Conservation (phyloP, 2,888 invertebrate species). For the Fissipunctia ypsillon region DNA sequence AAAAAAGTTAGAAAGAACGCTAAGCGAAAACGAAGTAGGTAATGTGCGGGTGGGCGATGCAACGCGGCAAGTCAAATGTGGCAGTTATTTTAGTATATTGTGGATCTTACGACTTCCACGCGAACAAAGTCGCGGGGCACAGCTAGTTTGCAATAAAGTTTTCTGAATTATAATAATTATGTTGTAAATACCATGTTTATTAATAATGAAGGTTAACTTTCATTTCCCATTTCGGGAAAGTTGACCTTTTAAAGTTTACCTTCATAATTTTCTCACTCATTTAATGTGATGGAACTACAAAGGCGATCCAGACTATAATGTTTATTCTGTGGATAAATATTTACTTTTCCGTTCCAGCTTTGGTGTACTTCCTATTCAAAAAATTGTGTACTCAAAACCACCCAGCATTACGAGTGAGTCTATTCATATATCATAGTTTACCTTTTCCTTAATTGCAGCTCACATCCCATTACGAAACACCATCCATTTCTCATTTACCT, state of each 20-base stretch:
- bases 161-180: background rate
- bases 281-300: background rate
- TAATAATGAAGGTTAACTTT: no score
- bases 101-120: no score
- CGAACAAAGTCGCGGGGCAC: no score
- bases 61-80: no score
- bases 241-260: no score
- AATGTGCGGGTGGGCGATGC: no score
- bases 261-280: background rate
- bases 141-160: background rate
- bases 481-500: slow-evolving; percentile 45
- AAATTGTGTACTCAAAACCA: background rate
- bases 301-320: background rate
- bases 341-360: background rate
- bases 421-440: slow-evolving; percentile 9
- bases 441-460: slow-evolving; percentile 25
- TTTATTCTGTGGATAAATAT: background rate
- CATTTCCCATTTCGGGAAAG: background rate
- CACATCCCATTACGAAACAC: slow-evolving; percentile 12
- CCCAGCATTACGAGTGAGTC: background rate
- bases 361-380: background rate
- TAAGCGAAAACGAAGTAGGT: no score
- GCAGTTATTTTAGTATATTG: no score
- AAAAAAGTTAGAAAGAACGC: no score
- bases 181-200: no score